A percentile compares a stretch with the other conserved stretches of the same genome.
Evolutionary conservation across 2,797 vertebrate genomes (phyloP).

Genomic region (Botia almorhae): DNA sequence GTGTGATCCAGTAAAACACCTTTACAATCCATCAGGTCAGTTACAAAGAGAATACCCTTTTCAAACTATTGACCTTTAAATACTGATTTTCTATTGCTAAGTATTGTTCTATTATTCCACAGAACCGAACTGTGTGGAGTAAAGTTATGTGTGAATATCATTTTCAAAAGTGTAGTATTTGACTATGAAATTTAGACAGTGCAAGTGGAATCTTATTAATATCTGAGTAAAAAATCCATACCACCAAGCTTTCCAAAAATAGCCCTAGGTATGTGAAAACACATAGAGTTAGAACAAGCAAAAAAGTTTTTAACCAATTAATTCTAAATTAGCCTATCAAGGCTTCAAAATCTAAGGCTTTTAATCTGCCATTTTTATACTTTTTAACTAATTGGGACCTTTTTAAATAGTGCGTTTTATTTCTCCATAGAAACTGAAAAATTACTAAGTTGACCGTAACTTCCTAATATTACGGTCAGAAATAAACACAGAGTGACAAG

Average conservation of each 20-base stretch:
- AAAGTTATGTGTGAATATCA: slow-evolving; percentile 9
- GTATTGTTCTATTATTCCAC: background rate
- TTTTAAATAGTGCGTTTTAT: background rate
- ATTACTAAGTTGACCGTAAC: background rate
- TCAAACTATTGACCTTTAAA: background rate
- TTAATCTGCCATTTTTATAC: background rate
- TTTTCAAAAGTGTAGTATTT: slow-evolving; percentile 8
- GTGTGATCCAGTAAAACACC: background rate
- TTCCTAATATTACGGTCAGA: background rate
- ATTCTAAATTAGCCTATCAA: no score
- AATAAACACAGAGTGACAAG: background rate
- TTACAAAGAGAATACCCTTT: background rate
- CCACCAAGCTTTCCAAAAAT: background rate
- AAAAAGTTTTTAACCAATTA: background rate
- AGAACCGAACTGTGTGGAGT: background rate
- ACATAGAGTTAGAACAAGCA: slow-evolving; percentile 3
- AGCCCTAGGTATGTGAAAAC: background rate
- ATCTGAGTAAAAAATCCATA: background rate
- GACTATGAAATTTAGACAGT: background rate
- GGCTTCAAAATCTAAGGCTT: background rate
- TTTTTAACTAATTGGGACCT: background rate
- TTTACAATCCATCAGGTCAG: background rate
- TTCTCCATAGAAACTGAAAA: background rate
- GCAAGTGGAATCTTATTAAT: background rate
- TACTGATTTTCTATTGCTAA: background rate